Conservation (phyloP, 2,113 vertebrate genomes). For the Clinocottus analis region DNA sequence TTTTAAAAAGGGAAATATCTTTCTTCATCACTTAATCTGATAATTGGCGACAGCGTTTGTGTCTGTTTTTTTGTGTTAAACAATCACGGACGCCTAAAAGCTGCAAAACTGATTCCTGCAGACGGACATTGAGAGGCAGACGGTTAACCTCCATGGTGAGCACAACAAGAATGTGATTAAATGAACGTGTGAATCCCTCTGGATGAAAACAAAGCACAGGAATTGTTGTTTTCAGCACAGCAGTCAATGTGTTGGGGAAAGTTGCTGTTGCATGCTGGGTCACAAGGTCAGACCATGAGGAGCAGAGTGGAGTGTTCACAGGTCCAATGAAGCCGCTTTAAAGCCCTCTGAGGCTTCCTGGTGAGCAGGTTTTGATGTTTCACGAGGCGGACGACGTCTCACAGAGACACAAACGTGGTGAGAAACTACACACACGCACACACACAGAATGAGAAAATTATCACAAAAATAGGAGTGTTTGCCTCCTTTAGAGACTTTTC, state of each 20-base stretch:
- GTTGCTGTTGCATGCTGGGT: background rate
- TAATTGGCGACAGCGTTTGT: too few species aligned
- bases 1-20: too few species aligned
- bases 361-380: background rate
- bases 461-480: constrained; percentile 48
- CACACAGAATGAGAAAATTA: too few species aligned
- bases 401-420: too few species aligned
- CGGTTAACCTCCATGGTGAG: background rate
- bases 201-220: background rate
- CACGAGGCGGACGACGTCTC: background rate
- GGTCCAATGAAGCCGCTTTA: background rate
- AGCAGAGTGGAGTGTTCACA: background rate
- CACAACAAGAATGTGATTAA: constrained; percentile 8
- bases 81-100: background rate
- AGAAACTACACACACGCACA: constrained; percentile 12
- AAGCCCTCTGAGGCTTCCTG: too few species aligned
- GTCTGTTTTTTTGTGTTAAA: background rate
- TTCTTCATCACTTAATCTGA: too few species aligned
- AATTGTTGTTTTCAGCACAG: background rate
- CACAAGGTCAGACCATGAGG: background rate
- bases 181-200: constrained; percentile 7
- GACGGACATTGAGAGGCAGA: background rate
- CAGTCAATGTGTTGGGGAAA: background rate
- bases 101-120: background rate
- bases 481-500: constrained; percentile 45